phyloP scores from a whole-genome alignment of 2,113 vertebrate genomes.

The Sylvicapra grimmia region DNA sequence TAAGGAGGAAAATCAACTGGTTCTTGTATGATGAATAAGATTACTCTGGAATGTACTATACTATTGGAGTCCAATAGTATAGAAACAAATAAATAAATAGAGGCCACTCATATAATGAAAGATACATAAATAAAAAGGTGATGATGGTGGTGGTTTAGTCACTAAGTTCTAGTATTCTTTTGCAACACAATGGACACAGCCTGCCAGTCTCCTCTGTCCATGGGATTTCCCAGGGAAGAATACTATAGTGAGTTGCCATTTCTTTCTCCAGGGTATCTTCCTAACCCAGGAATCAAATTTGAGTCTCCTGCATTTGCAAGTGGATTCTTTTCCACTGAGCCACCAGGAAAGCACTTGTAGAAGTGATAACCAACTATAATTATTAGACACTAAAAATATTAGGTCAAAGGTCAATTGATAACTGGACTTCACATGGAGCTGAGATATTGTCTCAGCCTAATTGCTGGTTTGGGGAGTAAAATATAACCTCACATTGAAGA shows the following conservation, averaged over 20 bases:
- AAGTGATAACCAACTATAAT: background rate
- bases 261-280: background rate
- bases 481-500: background rate
- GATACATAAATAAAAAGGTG: background rate
- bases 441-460: background rate
- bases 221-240: background rate
- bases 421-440: background rate
- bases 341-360: background rate
- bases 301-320: background rate
- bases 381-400: background rate
- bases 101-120: background rate
- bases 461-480: background rate
- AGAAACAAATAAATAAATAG: background rate
- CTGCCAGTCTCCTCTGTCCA: background rate
- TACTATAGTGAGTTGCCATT: background rate
- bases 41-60: background rate
- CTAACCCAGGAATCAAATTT: background rate
- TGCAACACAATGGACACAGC: background rate
- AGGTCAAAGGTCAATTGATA: background rate
- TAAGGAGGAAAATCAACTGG: background rate
- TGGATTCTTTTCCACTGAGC: background rate
- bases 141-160: background rate
- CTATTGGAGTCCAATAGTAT: too few species aligned
- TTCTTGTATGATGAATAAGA: background rate
- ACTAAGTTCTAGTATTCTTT: background rate